phyloP scores from a whole-genome alignment of 2,797 vertebrate species.

The Gastrophryne carolinensis region DNA sequence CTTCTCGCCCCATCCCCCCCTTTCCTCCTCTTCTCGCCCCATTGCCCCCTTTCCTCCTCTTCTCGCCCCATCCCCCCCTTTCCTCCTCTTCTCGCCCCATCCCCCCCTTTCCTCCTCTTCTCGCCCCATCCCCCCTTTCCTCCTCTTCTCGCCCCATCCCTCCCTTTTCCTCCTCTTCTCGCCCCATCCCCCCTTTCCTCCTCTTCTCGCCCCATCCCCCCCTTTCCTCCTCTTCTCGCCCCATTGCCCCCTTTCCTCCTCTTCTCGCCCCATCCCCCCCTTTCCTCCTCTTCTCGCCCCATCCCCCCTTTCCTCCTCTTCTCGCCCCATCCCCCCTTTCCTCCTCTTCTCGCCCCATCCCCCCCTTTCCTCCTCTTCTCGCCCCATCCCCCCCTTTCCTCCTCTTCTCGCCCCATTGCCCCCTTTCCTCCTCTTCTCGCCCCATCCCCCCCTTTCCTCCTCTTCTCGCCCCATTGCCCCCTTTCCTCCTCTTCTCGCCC shows the following conservation, averaged over 20 bases:
- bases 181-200: background rate
- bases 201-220: background rate
- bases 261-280: background rate
- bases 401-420: background rate
- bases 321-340: background rate
- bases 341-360: background rate
- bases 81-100: no score
- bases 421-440: background rate
- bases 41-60: no score
- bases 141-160: background rate
- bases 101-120: no score
- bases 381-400: background rate
- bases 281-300: background rate
- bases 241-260: background rate
- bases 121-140: background rate
- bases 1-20: no score
- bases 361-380: background rate
- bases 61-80: no score
- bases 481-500: background rate
- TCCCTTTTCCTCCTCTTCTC: background rate
- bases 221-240: background rate
- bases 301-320: background rate
- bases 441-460: no score
- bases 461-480: background rate
- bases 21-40: no score